Conservation (phyloP, 2,113 vertebrate species). For the Percina caprodes region DNA sequence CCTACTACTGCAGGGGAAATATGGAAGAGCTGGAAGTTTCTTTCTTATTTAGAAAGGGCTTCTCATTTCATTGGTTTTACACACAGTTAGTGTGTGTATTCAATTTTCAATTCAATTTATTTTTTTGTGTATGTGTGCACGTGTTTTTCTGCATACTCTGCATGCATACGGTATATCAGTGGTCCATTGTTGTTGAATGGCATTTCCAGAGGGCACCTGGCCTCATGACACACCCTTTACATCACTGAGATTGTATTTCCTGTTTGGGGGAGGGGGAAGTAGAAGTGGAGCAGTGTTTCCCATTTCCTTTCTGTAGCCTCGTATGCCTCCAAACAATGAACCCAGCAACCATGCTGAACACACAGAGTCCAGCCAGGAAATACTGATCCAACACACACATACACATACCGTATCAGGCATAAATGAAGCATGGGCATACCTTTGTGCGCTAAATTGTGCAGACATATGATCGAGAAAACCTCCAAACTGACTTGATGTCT, state of each 20-base stretch:
- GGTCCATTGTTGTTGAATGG: conserved; percentile 39
- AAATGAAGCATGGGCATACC: conserved; percentile 6
- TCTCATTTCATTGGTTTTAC: neutral
- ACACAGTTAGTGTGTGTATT: neutral
- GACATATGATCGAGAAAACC: neutral
- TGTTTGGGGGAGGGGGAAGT: conserved; percentile 35
- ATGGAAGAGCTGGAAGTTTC: neutral
- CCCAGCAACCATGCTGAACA: conserved; percentile 27
- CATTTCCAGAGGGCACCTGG: conserved; percentile 63
- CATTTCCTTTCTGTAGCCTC: conserved; percentile 64
- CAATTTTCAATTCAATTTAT: too few species aligned
- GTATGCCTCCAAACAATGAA: conserved; percentile 70
- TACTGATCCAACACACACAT: conserved; percentile 5
- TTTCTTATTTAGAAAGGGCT: neutral
- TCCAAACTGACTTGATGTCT: neutral
- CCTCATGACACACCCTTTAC: conserved; percentile 19
- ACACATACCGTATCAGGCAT: neutral
- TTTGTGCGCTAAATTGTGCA: neutral
- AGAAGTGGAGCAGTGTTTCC: conserved; percentile 56
- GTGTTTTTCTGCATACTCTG: neutral
- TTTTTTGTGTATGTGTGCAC: neutral
- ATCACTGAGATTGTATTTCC: conserved; percentile 63
- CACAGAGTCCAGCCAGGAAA: conserved; percentile 40
- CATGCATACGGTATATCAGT: neutral
- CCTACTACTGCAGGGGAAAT: conserved; percentile 7